These are phyloP conservation scores for Priocnemis perturbator DNA, from an alignment of 2,888 invertebrate genomes.

Conservation along the genomic window DNA sequence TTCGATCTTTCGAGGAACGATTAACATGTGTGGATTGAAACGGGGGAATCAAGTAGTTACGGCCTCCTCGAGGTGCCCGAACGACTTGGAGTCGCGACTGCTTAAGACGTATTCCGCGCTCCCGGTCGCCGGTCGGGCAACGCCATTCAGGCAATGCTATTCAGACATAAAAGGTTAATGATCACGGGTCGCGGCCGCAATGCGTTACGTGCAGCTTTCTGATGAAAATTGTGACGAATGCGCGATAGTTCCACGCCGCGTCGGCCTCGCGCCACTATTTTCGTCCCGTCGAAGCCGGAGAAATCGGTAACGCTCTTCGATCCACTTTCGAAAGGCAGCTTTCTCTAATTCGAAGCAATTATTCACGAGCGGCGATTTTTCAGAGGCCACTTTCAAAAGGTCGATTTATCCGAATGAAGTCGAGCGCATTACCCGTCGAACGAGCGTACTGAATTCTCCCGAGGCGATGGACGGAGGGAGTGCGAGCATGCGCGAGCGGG, in stretches of 20 bases:
- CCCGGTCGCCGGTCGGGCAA: no score
- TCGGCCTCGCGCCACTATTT: no score
- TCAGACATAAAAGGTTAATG: slow-evolving; percentile 5
- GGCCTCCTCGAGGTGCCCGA: background rate
- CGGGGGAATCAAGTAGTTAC: background rate
- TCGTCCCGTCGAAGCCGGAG: no score
- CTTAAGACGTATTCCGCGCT: background rate
- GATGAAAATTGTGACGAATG: background rate
- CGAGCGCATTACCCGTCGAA: background rate
- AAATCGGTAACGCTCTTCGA: no score
- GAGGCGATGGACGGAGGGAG: background rate
- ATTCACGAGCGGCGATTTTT: no score
- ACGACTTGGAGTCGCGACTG: background rate
- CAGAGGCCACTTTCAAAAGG: no score
- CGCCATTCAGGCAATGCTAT: no score
- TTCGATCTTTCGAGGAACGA: background rate
- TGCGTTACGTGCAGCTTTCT: slow-evolving; percentile 2
- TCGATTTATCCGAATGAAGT: no score
- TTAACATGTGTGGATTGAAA: background rate
- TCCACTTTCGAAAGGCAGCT: no score
- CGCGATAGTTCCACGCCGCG: background rate
- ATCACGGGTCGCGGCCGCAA: slow-evolving; percentile 1
- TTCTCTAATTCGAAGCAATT: no score
- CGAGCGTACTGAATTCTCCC: background rate
- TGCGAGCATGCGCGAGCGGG: no score